Conservation (phyloP, 2,113 vertebrate species). For the Chiloscyllium plagiosum region DNA sequence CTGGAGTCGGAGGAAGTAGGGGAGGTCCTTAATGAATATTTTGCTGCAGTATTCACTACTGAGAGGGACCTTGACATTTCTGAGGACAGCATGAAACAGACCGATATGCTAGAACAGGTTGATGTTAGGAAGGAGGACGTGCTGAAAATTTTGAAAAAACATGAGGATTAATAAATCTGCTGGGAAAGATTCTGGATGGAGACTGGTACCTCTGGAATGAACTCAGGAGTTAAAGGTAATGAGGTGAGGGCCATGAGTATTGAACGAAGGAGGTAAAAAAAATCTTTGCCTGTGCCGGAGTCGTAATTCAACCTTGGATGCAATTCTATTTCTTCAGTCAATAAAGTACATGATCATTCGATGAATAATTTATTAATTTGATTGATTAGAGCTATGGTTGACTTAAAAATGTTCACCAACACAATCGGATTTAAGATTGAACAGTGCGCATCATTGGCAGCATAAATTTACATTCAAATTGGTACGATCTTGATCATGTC, state of each 20-base stretch:
- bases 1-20: too few species aligned
- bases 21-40: too few species aligned
- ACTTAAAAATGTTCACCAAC: background rate
- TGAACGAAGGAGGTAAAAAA: background rate
- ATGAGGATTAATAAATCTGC: too few species aligned
- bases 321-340: slow-evolving; percentile 24
- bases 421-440: slow-evolving; percentile 7
- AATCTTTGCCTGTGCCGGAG: background rate
- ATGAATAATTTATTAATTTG: slow-evolving; percentile 31
- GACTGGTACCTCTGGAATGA: background rate
- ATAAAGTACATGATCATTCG: slow-evolving; percentile 5
- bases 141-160: too few species aligned
- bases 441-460: background rate
- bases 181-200: background rate
- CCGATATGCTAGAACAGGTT: too few species aligned
- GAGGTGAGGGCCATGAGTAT: background rate
- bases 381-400: slow-evolving; percentile 17
- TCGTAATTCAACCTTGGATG: background rate
- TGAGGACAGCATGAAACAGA: too few species aligned
- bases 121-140: too few species aligned
- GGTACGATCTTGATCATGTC: background rate
- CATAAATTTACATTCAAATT: background rate
- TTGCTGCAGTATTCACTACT: too few species aligned
- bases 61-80: too few species aligned
- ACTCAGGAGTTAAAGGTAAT: background rate